Evolutionary conservation across 2,888 invertebrate genomes (phyloP), one percentile per base, ranked within the genome.

Genomic region (Poecilus cupreus): DNA sequence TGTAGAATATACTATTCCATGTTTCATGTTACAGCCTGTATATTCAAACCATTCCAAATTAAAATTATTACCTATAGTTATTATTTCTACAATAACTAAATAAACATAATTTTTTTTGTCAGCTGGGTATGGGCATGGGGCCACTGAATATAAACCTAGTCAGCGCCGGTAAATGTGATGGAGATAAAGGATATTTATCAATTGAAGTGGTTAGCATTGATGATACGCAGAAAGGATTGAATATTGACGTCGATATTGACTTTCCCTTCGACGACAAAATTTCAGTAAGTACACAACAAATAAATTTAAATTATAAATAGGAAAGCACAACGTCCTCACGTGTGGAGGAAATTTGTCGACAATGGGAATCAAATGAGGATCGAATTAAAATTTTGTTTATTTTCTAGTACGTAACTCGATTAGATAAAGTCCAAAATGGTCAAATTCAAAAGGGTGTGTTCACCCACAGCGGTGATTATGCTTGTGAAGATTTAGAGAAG

Each of bases 401-500:
- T 24, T 26, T 26, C 1, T 26, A 60, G 60, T 60, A 60, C 26
- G 60, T 26, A 3, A 13, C 22, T 5, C 11, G 10, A 0, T 1
- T 26, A 5, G 60, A 60, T 5, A 60, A 60, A 60, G n/a, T 43
- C n/a, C 43, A 43, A 13, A 13, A 13, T 43, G 43, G 43, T 1
- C 60, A 60, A 26, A 24, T 60, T 1, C 3, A 22, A 37, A n/a
- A 32, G 37, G 64, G 18, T 18, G 18, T 68, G 6, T 37, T 68
- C 3, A 68, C 16, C 13, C 10, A 6, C 0, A 16, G 32, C 2
- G 64, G 75, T 1, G 32, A n/a, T 13, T 18, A 74, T 49, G 49
- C 54, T 8, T 75, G 75, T 10, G 1, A 37, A 18, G 51, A 75
- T 75, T 24, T 51, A 2, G 54, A 51, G 3, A 75, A 75, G 3